phyloP scores from a whole-genome alignment of 1,140 invertebrate genomes.

The Gonatopus flavifemur region DNA sequence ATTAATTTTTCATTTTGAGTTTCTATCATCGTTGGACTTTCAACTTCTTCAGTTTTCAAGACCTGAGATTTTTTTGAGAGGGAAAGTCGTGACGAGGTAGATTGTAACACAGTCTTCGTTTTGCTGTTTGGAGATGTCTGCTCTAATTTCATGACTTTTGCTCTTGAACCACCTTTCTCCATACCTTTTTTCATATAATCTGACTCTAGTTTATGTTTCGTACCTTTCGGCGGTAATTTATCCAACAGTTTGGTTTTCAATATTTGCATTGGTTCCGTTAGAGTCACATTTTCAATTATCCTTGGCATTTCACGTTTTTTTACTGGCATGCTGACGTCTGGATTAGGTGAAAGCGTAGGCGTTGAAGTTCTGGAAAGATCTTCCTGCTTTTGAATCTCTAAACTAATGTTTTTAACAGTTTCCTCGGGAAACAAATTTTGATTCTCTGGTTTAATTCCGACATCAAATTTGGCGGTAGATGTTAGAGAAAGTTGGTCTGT shows the following conservation, averaged over 20 bases:
- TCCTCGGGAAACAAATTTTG: constrained; percentile 6
- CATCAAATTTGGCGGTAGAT: background rate
- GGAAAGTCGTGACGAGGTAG: constrained; percentile 16
- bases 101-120: constrained; percentile 20
- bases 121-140: constrained; percentile 30
- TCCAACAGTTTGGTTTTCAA: constrained; percentile 49
- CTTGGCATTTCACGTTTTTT: constrained; percentile 55
- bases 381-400: constrained; percentile 30
- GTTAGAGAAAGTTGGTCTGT: background rate
- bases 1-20: constrained; percentile 21
- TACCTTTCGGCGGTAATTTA: constrained; percentile 32
- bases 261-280: constrained; percentile 49
- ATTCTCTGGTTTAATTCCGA: constrained; percentile 4
- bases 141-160: constrained; percentile 50
- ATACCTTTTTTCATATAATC: constrained; percentile 25
- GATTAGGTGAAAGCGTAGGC: constrained; percentile 27
- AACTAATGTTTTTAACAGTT: constrained; percentile 2
- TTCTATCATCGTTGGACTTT: constrained; percentile 17
- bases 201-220: constrained; percentile 47
- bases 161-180: constrained; percentile 20
- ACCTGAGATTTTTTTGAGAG: constrained; percentile 39
- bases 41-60: constrained; percentile 37
- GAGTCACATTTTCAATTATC: constrained; percentile 50
- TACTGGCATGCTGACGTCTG: constrained; percentile 41
- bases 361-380: constrained; percentile 21